Evolutionary conservation across 2,113 vertebrate species (phyloP).

Genomic region (Macrotus californicus): DNA sequence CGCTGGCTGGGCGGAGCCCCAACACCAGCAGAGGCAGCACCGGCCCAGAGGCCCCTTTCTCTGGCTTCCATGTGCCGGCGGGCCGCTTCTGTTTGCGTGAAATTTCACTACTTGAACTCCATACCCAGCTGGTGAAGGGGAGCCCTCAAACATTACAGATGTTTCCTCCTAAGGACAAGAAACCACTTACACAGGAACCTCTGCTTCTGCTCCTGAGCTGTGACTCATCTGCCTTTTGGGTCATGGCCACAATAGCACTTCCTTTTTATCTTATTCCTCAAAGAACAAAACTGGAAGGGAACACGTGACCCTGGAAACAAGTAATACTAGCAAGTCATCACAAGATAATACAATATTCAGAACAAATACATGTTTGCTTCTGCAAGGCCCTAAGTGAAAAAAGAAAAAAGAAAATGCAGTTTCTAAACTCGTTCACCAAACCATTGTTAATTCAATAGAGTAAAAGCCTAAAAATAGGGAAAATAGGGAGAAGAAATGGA

Average conservation of each 20-base stretch:
- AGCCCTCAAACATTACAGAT: conserved; percentile 41
- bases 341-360: conserved; percentile 27
- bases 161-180: conserved; percentile 23
- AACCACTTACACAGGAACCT: neutral
- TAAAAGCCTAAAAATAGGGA: neutral
- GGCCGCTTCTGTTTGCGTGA: neutral
- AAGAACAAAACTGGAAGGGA: conserved; percentile 49
- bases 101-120: conserved; percentile 10
- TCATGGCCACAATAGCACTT: neutral
- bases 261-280: conserved; percentile 38
- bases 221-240: conserved; percentile 42
- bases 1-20: neutral
- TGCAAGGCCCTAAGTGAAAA: conserved; percentile 2
- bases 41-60: neutral
- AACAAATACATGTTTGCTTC: neutral
- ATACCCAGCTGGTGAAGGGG: neutral
- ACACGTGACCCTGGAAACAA: conserved; percentile 13
- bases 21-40: accelerated
- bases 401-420: neutral
- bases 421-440: neutral
- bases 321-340: neutral
- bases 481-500: neutral
- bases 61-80: neutral
- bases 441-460: neutral
- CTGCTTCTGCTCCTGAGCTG: neutral